A percentile compares a stretch with the other conserved stretches of the same genome.
These are phyloP conservation scores for Strigamia crassipes DNA, from an alignment of 2,888 invertebrate species.

Conservation along the genomic window DNA sequence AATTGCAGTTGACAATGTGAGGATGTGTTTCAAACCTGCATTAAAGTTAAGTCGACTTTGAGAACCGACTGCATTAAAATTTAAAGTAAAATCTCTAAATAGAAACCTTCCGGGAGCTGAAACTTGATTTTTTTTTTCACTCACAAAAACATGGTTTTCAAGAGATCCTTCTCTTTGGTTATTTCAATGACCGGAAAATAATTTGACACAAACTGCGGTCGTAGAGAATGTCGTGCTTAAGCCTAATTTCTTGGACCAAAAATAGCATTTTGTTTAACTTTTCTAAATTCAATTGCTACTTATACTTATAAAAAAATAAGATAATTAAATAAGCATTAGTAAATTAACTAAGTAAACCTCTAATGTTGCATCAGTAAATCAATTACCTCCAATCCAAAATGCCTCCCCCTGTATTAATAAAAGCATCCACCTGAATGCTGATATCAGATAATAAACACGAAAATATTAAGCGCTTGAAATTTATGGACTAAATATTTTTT, in stretches of 20 bases:
- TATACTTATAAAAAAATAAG: too few species aligned
- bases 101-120: background rate
- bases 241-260: too few species aligned
- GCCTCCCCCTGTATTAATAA: background rate
- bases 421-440: background rate
- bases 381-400: background rate
- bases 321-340: too few species aligned
- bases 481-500: background rate
- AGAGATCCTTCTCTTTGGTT: too few species aligned
- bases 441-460: background rate
- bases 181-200: too few species aligned
- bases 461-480: background rate
- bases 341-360: too few species aligned
- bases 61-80: background rate
- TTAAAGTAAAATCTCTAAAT: background rate
- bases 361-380: too few species aligned
- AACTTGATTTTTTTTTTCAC: background rate
- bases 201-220: too few species aligned
- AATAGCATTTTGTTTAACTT: too few species aligned
- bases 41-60: background rate
- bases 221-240: too few species aligned
- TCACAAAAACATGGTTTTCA: too few species aligned
- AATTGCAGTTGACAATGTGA: constrained; percentile 7
- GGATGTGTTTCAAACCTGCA: background rate
- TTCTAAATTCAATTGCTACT: too few species aligned